Base-by-base conservation (phyloP, 2,113 vertebrate genomes). In the Bubo scandiacus region DNA sequence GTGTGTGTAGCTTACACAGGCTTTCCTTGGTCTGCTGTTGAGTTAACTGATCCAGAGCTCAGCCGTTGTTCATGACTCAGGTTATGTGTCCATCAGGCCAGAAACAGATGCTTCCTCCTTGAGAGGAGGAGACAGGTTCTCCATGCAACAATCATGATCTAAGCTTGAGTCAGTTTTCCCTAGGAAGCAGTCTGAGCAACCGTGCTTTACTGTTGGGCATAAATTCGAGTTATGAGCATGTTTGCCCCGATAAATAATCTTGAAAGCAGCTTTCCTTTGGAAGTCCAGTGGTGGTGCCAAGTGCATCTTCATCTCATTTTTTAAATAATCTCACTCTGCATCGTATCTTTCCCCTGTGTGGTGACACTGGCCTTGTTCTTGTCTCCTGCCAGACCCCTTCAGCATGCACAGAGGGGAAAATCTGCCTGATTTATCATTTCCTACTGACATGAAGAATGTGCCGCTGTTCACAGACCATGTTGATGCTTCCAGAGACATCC, bases 331-430 rank as follows among this genome's bases (percentile, higher is more conserved):
- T 22, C 16, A 18, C 58, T 79, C 40, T n/a, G 7, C 4, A 4
- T 9, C 10, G 0, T 27, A 9, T 30, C 61, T 6, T 40, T 5
- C 20, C 10, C n/a, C 27, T 4, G 10, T 3, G 40, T 19, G 43
- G 9, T 96, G 65, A 92, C 73, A 1, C 45, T 9, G 40, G 10
- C 36, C 40, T 55, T 16, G 0, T 74, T 38, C 52, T 71, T 88
- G 42, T 94, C 84, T 55, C 85, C 66, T 91, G 61, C 13, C 94
- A 98, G 98, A 98, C 45, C 88, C 97, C 26, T 98, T 97, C 90
- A 63, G 81, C 92, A 32, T 93, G 80, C 95, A 92, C 90, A 73
- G 82, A 49, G 98, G 94, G 85, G 96, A 97, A 2, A 47, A 51
- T 25, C 81, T 98, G 55, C 92, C 91, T 0, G 98, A 97, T 5